Percentiles rank a stretch among this genome's conserved stretches.
These are phyloP conservation scores for Epistrophella euchroma DNA, from an alignment of 2,888 invertebrate genomes.

Conservation along the genomic window DNA sequence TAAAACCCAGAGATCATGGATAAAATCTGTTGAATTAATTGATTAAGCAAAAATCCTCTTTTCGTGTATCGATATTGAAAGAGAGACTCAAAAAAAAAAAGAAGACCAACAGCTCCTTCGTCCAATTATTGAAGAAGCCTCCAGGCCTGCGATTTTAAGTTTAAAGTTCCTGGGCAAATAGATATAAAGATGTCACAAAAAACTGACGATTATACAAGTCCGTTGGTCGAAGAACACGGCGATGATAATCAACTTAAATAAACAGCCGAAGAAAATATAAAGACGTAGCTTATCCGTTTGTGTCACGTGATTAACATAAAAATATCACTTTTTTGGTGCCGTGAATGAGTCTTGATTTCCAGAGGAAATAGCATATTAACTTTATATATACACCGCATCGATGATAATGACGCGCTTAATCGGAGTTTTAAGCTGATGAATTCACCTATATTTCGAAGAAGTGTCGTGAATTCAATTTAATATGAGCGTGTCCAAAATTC, in stretches of 20 bases:
- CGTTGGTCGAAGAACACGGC: conserved; percentile 13
- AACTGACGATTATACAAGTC: neutral
- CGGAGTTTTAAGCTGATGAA: conserved; percentile 65
- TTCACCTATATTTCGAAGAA: conserved; percentile 45
- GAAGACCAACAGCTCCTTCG: conserved; percentile 37
- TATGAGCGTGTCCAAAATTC: conserved; percentile 17
- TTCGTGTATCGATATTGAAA: neutral
- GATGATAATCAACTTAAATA: conserved; percentile 15
- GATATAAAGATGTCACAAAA: conserved; percentile 66
- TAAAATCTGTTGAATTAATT: conserved; percentile 73
- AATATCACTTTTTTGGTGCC: conserved; percentile 37
- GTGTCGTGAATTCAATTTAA: conserved; percentile 53
- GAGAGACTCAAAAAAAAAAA: neutral
- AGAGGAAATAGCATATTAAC: conserved; percentile 9
- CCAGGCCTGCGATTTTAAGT: conserved; percentile 39
- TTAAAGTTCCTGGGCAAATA: conserved; percentile 27
- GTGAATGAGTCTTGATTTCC: neutral
- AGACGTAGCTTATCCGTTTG: conserved; percentile 33
- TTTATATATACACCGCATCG: neutral
- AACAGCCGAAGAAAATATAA: conserved; percentile 43
- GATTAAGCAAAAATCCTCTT: conserved; percentile 70
- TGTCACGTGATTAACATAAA: conserved; percentile 55
- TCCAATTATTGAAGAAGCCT: conserved; percentile 49
- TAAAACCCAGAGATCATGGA: conserved; percentile 73
- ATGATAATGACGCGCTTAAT: conserved; percentile 61